Percentiles rank a stretch among this genome's conserved stretches.
These are phyloP conservation scores for Eulemur macaco DNA, from an alignment of 2,113 vertebrate species.

Conservation along the genomic window DNA sequence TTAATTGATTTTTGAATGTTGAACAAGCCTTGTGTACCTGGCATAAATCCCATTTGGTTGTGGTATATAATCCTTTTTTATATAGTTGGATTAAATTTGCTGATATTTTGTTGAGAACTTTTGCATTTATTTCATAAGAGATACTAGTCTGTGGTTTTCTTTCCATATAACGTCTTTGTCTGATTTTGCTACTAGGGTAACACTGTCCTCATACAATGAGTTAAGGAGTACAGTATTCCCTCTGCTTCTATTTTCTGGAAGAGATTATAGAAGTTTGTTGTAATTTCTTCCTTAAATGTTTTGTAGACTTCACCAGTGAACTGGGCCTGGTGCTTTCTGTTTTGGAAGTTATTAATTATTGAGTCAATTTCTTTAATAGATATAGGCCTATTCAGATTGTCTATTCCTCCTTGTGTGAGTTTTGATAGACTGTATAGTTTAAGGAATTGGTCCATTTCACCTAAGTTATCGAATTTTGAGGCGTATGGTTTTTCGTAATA, in stretches of 20 bases:
- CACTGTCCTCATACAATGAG: no score
- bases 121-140: no score
- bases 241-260: background rate
- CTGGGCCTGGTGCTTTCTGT: background rate
- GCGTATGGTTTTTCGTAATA: background rate
- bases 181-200: no score
- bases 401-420: background rate
- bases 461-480: background rate
- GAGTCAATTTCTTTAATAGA: background rate
- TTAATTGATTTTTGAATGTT: no score
- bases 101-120: no score
- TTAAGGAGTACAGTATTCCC: no score
- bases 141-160: no score
- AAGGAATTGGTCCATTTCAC: background rate
- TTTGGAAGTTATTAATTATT: background rate
- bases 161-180: no score
- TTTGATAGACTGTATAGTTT: background rate
- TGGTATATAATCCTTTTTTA: no score
- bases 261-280: background rate
- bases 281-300: background rate
- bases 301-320: background rate
- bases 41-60: no score
- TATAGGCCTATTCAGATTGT: background rate
- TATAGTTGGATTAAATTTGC: no score
- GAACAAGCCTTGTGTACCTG: no score